phyloP scores from a whole-genome alignment of 2,888 invertebrate genomes.

The Acleris cristana region DNA sequence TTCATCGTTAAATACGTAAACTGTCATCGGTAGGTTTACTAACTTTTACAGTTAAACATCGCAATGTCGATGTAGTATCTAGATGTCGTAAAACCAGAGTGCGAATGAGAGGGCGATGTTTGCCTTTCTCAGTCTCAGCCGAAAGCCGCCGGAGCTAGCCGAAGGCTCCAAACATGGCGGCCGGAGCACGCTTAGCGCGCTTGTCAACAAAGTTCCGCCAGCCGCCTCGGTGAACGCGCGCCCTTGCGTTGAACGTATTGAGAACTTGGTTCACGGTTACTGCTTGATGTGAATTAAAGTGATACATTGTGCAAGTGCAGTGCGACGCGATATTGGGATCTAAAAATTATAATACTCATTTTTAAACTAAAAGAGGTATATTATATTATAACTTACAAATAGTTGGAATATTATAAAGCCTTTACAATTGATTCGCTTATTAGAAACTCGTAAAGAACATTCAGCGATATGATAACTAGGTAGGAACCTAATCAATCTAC shows the following conservation, averaged over 20 bases:
- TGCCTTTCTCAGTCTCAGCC: slow-evolving; percentile 42
- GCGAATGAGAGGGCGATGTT: slow-evolving; percentile 17
- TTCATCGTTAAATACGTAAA: not conserved
- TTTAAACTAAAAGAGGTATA: slow-evolving; percentile 18
- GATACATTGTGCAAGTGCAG: slow-evolving; percentile 57
- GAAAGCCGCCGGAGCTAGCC: slow-evolving; percentile 62
- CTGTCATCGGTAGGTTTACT: slow-evolving; percentile 25
- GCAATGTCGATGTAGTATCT: slow-evolving; percentile 21
- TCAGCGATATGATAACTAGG: slow-evolving; percentile 1
- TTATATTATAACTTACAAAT: slow-evolving; percentile 6
- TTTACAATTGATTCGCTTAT: not conserved
- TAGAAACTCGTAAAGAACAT: not conserved
- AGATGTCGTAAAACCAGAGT: slow-evolving; percentile 24
- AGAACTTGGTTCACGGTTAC: slow-evolving; percentile 37
- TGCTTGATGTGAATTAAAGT: slow-evolving; percentile 41
- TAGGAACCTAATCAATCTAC: slow-evolving; percentile 12
- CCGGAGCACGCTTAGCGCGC: slow-evolving; percentile 62
- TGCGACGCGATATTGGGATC: slow-evolving; percentile 43
- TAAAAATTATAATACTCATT: not conserved
- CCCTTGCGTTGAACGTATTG: slow-evolving; percentile 44
- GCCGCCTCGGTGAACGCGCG: slow-evolving; percentile 60
- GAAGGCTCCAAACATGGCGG: slow-evolving; percentile 74
- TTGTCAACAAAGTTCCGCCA: slow-evolving; percentile 80
- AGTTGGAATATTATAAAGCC: slow-evolving; percentile 32
- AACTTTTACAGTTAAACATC: slow-evolving; percentile 36